phyloP scores from a whole-genome alignment of 2,888 invertebrate species.

The Andrena camellia region DNA sequence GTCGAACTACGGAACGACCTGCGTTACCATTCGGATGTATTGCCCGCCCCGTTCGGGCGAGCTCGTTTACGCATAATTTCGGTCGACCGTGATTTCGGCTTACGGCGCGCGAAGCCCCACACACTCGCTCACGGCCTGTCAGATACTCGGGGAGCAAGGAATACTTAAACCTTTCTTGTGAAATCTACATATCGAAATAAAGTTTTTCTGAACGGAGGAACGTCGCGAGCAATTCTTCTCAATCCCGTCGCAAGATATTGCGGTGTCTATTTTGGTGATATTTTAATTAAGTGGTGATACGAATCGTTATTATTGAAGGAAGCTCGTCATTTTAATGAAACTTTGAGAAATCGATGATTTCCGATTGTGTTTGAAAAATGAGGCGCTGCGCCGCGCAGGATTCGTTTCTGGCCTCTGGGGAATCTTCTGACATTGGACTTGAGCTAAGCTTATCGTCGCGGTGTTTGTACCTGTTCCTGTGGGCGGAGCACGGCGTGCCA shows the following conservation, averaged over 20 bases:
- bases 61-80: slow-evolving; percentile 58
- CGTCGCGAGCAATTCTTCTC: not conserved
- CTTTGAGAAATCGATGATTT: slow-evolving; percentile 16
- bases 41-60: slow-evolving; percentile 49
- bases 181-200: not conserved
- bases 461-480: slow-evolving; percentile 75
- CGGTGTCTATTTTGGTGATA: not conserved
- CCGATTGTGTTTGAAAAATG: slow-evolving; percentile 34
- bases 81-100: slow-evolving; percentile 47
- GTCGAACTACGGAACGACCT: slow-evolving; percentile 60
- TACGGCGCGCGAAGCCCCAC: slow-evolving; percentile 44
- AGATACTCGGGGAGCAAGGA: not conserved
- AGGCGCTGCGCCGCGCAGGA: slow-evolving; percentile 12
- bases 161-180: not conserved
- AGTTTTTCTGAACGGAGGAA: not conserved
- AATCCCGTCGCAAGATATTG: not conserved
- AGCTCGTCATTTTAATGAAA: not conserved
- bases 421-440: slow-evolving; percentile 69
- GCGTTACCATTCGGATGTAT: slow-evolving; percentile 60
- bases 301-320: not conserved
- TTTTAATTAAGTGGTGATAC: not conserved
- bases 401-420: slow-evolving; percentile 58
- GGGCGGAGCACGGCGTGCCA: slow-evolving; percentile 83
- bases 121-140: slow-evolving; percentile 5
- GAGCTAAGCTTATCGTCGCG: slow-evolving; percentile 65